phyloP scores from a whole-genome alignment of 2,113 vertebrate genomes.

The Oostethus manadensis region DNA sequence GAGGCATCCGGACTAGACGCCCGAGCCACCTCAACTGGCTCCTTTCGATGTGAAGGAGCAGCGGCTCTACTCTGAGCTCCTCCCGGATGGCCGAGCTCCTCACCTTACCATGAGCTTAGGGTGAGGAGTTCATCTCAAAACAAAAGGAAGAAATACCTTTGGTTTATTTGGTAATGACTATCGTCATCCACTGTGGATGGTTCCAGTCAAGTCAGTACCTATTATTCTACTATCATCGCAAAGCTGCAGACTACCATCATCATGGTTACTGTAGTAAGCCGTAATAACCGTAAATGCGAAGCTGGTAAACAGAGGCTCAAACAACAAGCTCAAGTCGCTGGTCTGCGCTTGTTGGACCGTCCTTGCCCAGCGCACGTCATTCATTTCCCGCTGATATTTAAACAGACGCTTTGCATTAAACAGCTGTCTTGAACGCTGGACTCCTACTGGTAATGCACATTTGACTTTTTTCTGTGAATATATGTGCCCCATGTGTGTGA shows the following conservation, averaged over 20 bases:
- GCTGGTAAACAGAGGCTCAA: neutral
- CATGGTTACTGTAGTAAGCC: slow-evolving; percentile 1
- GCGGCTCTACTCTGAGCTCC: too few relatives aligned
- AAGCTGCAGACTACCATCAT: neutral
- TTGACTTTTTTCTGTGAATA: neutral
- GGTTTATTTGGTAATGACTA: slow-evolving; percentile 32
- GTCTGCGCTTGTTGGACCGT: neutral
- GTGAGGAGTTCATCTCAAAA: too few relatives aligned
- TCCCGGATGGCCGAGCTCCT: too few relatives aligned
- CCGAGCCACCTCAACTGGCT: too few relatives aligned
- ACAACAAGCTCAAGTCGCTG: neutral
- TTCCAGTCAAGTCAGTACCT: neutral
- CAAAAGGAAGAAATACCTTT: slow-evolving; percentile 25
- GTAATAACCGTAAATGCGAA: neutral
- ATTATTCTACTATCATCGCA: neutral
- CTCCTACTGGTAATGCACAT: neutral
- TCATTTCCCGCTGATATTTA: neutral
- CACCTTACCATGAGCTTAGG: too few relatives aligned
- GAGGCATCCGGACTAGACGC: too few relatives aligned
- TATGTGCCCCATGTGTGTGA: too few relatives aligned
- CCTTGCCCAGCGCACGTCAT: neutral
- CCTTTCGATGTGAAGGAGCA: too few relatives aligned
- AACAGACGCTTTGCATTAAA: neutral
- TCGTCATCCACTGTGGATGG: neutral
- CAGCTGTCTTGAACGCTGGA: neutral